Evolutionary conservation across 2,113 vertebrate species (phyloP).

Genomic region (Taurulus bubalis): DNA sequence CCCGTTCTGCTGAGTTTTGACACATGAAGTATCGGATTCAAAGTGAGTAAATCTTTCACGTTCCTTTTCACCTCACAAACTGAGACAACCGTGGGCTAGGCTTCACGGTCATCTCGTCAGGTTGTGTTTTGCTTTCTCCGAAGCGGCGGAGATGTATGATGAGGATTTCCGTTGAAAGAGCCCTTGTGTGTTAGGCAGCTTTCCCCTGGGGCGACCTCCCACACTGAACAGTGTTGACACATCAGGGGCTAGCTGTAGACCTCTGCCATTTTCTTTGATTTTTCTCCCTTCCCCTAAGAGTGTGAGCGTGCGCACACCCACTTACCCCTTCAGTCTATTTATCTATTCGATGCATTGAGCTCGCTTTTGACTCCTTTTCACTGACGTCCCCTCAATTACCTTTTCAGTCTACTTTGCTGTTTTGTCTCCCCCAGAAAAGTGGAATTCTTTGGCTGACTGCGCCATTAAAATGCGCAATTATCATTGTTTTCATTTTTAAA

Average conservation of each 20-base stretch:
- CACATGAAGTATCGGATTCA: conserved; percentile 41
- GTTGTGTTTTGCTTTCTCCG: conserved; percentile 73
- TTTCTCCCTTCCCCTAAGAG: conserved; percentile 18
- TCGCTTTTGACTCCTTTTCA: conserved; percentile 41
- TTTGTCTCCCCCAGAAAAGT: conserved; percentile 36
- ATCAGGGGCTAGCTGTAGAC: conserved; percentile 34
- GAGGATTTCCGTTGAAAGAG: conserved; percentile 73
- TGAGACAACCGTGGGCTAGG: conserved; percentile 12
- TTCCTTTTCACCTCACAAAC: conserved; percentile 35
- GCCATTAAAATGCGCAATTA: conserved; percentile 57
- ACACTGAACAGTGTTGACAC: conserved; percentile 67
- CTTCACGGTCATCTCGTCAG: conserved; percentile 8
- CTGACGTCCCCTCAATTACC: conserved; percentile 40
- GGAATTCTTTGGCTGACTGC: conserved; percentile 42
- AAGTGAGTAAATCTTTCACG: conserved; percentile 54
- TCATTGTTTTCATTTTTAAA: conserved; percentile 67
- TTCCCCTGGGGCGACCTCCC: conserved; percentile 67
- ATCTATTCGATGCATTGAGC: conserved; percentile 45
- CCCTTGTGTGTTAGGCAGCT: conserved; percentile 51
- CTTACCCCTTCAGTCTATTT: conserved; percentile 30
- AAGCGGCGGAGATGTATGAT: conserved; percentile 64
- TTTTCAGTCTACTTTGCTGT: conserved; percentile 34
- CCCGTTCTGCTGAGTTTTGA: conserved; percentile 13
- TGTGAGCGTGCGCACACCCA: not conserved
- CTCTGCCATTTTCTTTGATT: conserved; percentile 50